These are phyloP conservation scores for Apocheima hispidaria DNA, from an alignment of 2,888 invertebrate species.

Conservation along the genomic window DNA sequence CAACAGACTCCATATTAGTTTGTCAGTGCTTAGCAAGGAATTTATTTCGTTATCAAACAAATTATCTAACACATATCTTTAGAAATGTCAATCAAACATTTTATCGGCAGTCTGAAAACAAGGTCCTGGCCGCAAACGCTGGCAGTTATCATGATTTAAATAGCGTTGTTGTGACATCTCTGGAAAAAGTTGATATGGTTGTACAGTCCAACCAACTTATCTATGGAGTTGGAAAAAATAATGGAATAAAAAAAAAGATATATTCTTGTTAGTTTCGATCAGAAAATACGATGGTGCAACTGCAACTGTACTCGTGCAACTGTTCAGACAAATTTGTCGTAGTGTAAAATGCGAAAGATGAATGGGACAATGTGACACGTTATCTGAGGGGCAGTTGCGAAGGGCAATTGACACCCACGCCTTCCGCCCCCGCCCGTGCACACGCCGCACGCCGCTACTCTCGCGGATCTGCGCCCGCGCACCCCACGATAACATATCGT, in stretches of 20 bases:
- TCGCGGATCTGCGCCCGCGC: slow-evolving; percentile 32
- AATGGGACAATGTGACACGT: slow-evolving; percentile 62
- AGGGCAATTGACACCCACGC: slow-evolving; percentile 77
- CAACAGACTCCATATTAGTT: slow-evolving; percentile 9
- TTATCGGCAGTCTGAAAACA: slow-evolving; percentile 24
- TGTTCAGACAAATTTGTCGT: neutral
- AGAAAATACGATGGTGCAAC: neutral
- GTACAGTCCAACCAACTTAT: neutral
- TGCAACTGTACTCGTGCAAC: neutral
- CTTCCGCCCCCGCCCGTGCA: slow-evolving; percentile 63
- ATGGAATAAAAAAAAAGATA: neutral
- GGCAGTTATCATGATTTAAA: slow-evolving; percentile 27
- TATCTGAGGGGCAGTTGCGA: slow-evolving; percentile 74
- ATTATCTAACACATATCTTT: slow-evolving; percentile 21
- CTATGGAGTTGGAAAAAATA: neutral
- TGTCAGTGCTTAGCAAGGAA: slow-evolving; percentile 13
- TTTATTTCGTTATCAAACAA: slow-evolving; percentile 14
- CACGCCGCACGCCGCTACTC: slow-evolving; percentile 49
- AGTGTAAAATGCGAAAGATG: slow-evolving; percentile 46
- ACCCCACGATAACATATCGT: slow-evolving; percentile 65
- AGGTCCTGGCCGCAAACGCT: slow-evolving; percentile 26
- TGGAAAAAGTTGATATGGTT: slow-evolving; percentile 28
- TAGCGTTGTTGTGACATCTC: slow-evolving; percentile 26
- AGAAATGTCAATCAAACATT: slow-evolving; percentile 24
- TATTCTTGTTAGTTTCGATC: neutral